Evolutionary conservation across 2,113 vertebrate genomes (phyloP).

Genomic region (Neotragus pygmaeus): DNA sequence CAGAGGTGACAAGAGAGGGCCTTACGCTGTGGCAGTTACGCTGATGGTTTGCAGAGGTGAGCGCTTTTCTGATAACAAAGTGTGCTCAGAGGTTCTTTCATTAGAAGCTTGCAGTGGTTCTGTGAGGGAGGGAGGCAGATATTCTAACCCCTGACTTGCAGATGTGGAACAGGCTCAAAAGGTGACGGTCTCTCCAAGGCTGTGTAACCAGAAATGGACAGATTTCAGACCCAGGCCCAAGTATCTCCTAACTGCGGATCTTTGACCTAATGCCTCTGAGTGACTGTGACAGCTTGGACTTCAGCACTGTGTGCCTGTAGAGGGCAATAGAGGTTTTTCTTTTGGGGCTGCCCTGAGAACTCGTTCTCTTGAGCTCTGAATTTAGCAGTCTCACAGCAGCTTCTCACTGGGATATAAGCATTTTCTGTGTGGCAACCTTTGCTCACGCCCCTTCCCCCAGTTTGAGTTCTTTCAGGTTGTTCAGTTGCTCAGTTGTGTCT

Average conservation of each 20-base stretch:
- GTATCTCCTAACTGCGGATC: not conserved
- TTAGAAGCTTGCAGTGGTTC: not conserved
- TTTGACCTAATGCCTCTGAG: not conserved
- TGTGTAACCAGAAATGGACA: not conserved
- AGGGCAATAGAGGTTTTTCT: not conserved
- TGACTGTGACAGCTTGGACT: not conserved
- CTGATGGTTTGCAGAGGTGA: not conserved
- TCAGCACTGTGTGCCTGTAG: not conserved
- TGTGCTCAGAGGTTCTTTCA: not conserved
- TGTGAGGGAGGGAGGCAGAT: not conserved
- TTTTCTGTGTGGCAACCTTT: not conserved
- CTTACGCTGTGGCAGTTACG: not conserved
- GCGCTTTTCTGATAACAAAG: not conserved
- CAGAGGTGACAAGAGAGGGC: not conserved
- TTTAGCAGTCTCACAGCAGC: not conserved
- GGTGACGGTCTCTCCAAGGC: not conserved
- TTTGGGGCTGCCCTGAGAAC: not conserved
- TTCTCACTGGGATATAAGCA: not conserved
- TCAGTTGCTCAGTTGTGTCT: not conserved
- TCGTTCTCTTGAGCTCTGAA: not conserved
- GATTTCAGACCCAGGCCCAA: not conserved
- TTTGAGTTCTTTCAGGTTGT: not conserved
- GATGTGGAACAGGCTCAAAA: not conserved
- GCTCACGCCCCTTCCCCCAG: accelerated
- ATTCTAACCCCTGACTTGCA: not conserved